Evolutionary conservation across 2,113 vertebrate species (phyloP).

Genomic region (Hypocryptadius cinnamomeus): DNA sequence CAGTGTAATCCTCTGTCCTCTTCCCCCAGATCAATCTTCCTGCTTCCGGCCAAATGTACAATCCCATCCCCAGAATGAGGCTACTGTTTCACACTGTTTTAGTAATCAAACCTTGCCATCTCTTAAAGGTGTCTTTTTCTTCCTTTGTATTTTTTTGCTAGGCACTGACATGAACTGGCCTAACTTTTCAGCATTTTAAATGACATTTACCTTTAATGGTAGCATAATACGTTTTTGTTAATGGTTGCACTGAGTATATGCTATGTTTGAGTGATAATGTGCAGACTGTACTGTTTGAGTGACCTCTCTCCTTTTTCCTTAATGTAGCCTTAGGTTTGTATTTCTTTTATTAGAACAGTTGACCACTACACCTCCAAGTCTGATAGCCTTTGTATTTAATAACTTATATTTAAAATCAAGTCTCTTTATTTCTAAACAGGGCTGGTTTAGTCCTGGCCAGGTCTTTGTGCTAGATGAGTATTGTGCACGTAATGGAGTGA

Average conservation of each 20-base stretch:
- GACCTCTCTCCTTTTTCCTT: background rate
- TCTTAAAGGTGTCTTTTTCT: background rate
- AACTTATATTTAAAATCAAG: constrained; percentile 69
- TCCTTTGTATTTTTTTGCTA: background rate
- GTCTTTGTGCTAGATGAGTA: constrained; percentile 99
- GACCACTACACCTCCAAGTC: constrained; percentile 18
- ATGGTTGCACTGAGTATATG: background rate
- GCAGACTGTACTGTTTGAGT: background rate
- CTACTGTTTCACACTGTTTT: background rate
- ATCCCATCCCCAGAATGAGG: background rate
- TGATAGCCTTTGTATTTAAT: constrained; percentile 32
- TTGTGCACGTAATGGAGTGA: constrained; percentile 93
- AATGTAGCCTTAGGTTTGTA: background rate
- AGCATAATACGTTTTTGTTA: background rate
- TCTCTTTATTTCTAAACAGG: constrained; percentile 77
- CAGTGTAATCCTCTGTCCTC: background rate
- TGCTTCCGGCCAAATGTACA: background rate
- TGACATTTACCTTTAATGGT: constrained; percentile 2
- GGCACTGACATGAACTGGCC: background rate
- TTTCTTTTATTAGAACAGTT: constrained; percentile 31
- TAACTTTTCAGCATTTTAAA: background rate
- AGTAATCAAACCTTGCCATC: background rate
- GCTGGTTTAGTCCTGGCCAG: constrained; percentile 99
- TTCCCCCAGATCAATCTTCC: background rate
- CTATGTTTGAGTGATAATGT: background rate